phyloP scores from a whole-genome alignment of 2,797 vertebrate genomes.

The Parambassis ranga region DNA sequence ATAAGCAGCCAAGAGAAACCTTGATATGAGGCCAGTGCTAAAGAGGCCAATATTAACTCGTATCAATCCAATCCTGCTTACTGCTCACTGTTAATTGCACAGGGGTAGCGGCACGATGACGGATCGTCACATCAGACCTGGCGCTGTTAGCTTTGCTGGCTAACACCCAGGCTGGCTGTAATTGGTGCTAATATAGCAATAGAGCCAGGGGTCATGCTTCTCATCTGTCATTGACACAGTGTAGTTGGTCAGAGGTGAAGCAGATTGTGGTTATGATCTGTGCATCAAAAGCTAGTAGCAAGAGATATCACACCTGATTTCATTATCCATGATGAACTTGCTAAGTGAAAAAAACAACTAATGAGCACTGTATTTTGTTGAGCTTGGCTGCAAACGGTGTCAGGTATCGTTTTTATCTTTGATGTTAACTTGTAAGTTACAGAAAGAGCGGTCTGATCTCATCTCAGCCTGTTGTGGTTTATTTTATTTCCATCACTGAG shows the following conservation, averaged over 20 bases:
- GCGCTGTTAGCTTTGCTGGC: conserved; percentile 13
- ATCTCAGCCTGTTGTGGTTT: background rate
- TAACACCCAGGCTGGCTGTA: conserved; percentile 14
- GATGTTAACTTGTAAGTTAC: conserved; percentile 6
- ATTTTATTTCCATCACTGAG: conserved; percentile 7
- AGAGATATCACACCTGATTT: background rate
- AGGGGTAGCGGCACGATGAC: conserved; percentile 3
- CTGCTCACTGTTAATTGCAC: conserved; percentile 42
- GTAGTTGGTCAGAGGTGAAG: conserved; percentile 16
- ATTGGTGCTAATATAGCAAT: conserved; percentile 31
- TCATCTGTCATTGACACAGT: background rate
- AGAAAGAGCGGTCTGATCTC: background rate
- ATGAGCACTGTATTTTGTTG: background rate
- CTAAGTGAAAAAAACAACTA: background rate
- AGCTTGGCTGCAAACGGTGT: background rate
- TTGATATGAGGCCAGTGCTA: conserved; percentile 16
- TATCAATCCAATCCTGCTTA: conserved; percentile 7
- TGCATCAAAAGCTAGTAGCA: background rate
- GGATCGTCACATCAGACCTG: conserved; percentile 19
- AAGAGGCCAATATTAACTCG: conserved; percentile 35
- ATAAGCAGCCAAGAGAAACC: background rate
- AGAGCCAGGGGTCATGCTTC: conserved; percentile 12
- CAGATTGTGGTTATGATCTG: background rate
- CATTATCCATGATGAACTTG: background rate
- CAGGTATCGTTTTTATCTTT: background rate